These are phyloP conservation scores for Eulacestoma nigropectus DNA, from an alignment of 2,113 vertebrate genomes.

Conservation along the genomic window DNA sequence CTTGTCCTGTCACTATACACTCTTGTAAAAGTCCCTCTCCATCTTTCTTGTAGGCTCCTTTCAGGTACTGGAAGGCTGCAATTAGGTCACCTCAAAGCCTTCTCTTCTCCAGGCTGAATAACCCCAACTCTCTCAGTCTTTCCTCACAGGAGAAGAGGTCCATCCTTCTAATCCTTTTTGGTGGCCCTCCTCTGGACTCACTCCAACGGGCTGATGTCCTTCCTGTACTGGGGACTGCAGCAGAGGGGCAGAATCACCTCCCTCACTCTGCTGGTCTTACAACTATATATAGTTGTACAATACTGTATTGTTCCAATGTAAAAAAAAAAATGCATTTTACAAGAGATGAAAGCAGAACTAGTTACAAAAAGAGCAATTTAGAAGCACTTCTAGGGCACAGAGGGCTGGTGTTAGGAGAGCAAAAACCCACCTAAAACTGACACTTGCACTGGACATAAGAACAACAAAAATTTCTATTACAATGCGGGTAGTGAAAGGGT, in stretches of 20 bases:
- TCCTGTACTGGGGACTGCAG: background rate
- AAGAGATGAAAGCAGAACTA: background rate
- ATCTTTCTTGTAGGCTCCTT: background rate
- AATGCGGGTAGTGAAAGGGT: accelerated
- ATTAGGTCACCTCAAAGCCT: background rate
- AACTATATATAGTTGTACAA: background rate
- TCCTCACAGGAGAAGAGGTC: background rate
- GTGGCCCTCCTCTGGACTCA: background rate
- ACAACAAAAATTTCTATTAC: background rate
- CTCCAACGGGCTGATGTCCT: background rate
- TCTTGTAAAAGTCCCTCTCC: background rate
- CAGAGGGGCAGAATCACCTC: background rate
- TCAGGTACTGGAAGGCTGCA: background rate
- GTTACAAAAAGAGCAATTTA: background rate
- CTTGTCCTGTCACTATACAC: background rate
- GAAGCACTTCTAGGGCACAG: background rate
- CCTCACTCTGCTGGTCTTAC: background rate
- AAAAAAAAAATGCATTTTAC: background rate
- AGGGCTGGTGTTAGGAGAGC: background rate
- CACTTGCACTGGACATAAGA: background rate
- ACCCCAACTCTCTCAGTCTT: background rate
- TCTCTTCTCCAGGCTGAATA: background rate
- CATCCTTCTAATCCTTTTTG: background rate
- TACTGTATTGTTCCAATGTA: background rate
- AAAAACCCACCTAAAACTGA: background rate